Conservation (phyloP, 1,140 invertebrate genomes). For the Ostrea edulis region DNA sequence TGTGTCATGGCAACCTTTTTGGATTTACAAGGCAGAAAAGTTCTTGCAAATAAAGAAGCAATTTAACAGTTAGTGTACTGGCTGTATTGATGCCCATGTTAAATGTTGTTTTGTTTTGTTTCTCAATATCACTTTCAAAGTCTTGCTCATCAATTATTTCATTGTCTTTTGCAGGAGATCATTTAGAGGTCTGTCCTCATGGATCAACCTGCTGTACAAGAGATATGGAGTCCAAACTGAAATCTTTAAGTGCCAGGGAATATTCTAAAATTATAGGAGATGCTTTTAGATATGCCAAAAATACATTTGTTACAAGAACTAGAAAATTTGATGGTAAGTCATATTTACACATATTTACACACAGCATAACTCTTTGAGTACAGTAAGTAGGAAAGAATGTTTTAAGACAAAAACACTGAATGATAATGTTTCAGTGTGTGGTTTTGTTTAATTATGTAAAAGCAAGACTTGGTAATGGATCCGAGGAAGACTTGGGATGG, state of each 20-base stretch:
- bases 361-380: neutral
- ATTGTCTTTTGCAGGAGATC: constrained; percentile 51
- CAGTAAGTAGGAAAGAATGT: neutral
- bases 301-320: constrained; percentile 59
- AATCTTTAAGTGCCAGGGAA: constrained; percentile 52
- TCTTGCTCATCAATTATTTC: neutral
- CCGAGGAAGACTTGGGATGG: neutral
- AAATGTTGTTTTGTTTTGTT: neutral
- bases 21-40: no score
- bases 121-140: neutral
- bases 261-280: constrained; percentile 55
- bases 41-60: no score
- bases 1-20: no score
- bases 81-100: no score
- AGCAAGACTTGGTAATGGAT: constrained; percentile 6
- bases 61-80: no score
- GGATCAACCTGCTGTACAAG: constrained; percentile 56
- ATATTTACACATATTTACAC: neutral
- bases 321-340: constrained; percentile 61
- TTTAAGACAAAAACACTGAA: neutral
- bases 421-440: neutral
- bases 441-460: neutral
- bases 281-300: constrained; percentile 57
- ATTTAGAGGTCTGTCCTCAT: constrained; percentile 57
- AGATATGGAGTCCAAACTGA: constrained; percentile 58